phyloP scores from a whole-genome alignment of 92 coral and sea anemone species.

The Phymanthus crucifer region DNA sequence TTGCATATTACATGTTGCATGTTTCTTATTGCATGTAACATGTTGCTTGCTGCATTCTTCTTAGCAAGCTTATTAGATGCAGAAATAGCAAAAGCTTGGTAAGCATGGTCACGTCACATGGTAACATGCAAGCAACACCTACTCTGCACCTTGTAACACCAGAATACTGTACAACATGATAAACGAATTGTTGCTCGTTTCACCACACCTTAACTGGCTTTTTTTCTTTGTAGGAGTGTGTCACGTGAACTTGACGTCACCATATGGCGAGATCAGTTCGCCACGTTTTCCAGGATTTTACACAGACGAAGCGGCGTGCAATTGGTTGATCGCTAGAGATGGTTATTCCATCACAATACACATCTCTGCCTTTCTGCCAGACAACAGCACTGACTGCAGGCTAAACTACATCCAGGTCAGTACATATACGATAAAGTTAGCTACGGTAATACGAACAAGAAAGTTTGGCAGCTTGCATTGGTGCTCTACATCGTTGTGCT shows the following conservation, averaged over 20 bases:
- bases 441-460: too few species aligned
- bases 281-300: constrained; percentile 23
- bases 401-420: constrained; percentile 30
- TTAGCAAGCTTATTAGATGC: too few species aligned
- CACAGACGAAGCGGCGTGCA: constrained; percentile 11
- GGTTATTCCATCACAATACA: constrained; percentile 17
- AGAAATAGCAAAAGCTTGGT: background rate
- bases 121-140: background rate
- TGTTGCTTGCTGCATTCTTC: too few species aligned
- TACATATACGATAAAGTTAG: background rate
- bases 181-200: background rate
- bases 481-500: too few species aligned
- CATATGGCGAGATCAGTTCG: constrained; percentile 23
- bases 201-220: background rate
- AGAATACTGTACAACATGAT: too few species aligned
- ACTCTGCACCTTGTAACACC: too few species aligned
- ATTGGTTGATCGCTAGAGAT: constrained; percentile 31
- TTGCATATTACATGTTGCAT: too few species aligned
- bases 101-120: background rate
- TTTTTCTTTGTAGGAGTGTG: constrained; percentile 11
- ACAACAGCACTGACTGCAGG: constrained; percentile 8
- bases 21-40: too few species aligned
- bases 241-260: constrained; percentile 24
- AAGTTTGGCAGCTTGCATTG: too few species aligned
- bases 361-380: background rate